Evolutionary conservation across 2,888 invertebrate species (phyloP).

Genomic region (Platerodrilus igneus): DNA sequence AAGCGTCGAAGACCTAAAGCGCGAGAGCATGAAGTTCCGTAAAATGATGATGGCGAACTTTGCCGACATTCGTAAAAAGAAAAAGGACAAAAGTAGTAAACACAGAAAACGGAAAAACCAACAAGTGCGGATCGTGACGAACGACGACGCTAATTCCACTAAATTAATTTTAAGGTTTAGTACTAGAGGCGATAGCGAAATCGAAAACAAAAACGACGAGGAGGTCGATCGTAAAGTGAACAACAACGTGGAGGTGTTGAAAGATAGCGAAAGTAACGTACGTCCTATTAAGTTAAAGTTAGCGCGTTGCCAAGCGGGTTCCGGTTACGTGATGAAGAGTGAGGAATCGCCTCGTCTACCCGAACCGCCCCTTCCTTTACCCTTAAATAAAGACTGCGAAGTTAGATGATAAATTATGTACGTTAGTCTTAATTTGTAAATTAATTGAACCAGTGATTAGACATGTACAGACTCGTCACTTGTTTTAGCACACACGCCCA

Average conservation of each 20-base stretch:
- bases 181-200: conserved; percentile 28
- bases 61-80: conserved; percentile 61
- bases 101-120: conserved; percentile 54
- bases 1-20: conserved; percentile 72
- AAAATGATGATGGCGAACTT: conserved; percentile 81
- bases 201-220: conserved; percentile 25
- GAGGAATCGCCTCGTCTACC: conserved; percentile 30
- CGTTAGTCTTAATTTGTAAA: conserved; percentile 35
- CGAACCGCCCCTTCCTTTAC: conserved; percentile 49
- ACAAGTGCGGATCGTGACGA: conserved; percentile 54
- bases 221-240: conserved; percentile 16
- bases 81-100: conserved; percentile 54
- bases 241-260: conserved; percentile 18
- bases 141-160: conserved; percentile 55
- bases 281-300: conserved; percentile 81
- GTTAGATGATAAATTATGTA: conserved; percentile 72
- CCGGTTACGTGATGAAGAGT: conserved; percentile 58
- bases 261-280: conserved; percentile 51
- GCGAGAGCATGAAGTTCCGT: conserved; percentile 84
- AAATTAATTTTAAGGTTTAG: conserved; percentile 48
- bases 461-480: conserved; percentile 41
- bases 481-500: conserved; percentile 44
- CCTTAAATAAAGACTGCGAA: conserved; percentile 77
- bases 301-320: conserved; percentile 75
- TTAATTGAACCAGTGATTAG: conserved; percentile 39